phyloP scores from a whole-genome alignment of 2,113 vertebrate species.

The Petrocephalus microphthalmus region DNA sequence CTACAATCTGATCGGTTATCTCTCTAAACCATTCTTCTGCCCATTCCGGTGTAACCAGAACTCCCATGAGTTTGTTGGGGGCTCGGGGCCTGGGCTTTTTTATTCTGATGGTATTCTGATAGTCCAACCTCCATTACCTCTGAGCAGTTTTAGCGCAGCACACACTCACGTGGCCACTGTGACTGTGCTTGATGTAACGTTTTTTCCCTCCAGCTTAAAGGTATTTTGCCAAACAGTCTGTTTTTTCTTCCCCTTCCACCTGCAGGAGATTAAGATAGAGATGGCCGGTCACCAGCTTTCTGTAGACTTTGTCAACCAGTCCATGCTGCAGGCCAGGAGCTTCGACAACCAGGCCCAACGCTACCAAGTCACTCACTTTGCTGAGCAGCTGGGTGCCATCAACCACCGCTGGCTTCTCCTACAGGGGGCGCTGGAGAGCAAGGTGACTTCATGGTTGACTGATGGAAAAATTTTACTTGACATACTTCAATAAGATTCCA shows the following conservation, averaged over 20 bases:
- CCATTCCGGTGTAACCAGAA: no score
- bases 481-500: background rate
- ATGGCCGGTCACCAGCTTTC: slow-evolving; percentile 70
- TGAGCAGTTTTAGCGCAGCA: background rate
- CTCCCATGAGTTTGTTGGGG: no score
- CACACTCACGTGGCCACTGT: background rate
- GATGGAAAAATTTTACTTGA: background rate
- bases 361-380: slow-evolving; percentile 67
- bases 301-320: slow-evolving; percentile 76
- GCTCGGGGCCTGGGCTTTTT: background rate
- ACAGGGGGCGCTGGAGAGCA: slow-evolving; percentile 56
- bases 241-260: background rate
- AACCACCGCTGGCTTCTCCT: slow-evolving; percentile 69
- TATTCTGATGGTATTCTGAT: no score
- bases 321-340: slow-evolving; percentile 62
- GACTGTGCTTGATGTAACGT: background rate
- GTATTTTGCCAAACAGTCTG: background rate
- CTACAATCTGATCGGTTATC: no score
- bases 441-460: slow-evolving; percentile 55
- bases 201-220: background rate
- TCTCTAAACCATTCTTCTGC: no score
- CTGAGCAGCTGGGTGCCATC: slow-evolving; percentile 73
- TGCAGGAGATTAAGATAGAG: slow-evolving; percentile 67
- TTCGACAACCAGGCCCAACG: slow-evolving; percentile 63
- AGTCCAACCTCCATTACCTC: background rate